Evolutionary conservation across 1,140 invertebrate genomes (phyloP).

Genomic region (Penaeus indicus): DNA sequence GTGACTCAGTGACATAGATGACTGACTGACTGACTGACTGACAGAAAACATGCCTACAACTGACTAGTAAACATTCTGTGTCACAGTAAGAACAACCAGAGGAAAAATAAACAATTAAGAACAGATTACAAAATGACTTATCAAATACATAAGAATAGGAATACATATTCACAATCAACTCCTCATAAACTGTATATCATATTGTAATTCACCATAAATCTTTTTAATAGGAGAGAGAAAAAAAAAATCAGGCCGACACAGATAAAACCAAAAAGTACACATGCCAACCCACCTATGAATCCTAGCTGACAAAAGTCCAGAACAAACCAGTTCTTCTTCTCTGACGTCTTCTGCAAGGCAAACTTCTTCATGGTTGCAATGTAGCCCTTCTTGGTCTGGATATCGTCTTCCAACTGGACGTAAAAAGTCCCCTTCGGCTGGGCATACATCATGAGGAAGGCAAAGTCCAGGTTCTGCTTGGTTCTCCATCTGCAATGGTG

Average conservation of each 20-base stretch:
- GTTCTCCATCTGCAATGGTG: conserved; percentile 82
- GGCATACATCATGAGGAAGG: conserved; percentile 96
- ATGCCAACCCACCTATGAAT: conserved; percentile 81
- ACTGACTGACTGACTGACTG: conserved; percentile 11
- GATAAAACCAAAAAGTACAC: conserved; percentile 39
- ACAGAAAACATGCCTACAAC: conserved; percentile 39
- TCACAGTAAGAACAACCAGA: conserved; percentile 43
- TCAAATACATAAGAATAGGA: conserved; percentile 29
- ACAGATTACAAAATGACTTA: conserved; percentile 16
- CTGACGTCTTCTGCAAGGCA: conserved; percentile 82
- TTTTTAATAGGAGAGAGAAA: background rate
- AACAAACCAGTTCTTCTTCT: conserved; percentile 89
- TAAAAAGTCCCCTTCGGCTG: conserved; percentile 77
- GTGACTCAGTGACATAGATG: too few species aligned
- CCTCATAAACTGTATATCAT: conserved; percentile 21
- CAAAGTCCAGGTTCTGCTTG: conserved; percentile 96
- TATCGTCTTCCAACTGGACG: conserved; percentile 93
- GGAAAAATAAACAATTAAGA: background rate
- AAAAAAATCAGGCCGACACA: background rate
- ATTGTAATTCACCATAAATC: too few species aligned
- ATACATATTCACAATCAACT: conserved; percentile 9
- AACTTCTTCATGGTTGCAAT: conserved; percentile 85
- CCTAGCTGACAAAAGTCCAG: conserved; percentile 95
- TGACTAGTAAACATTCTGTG: background rate
- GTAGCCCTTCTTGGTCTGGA: conserved; percentile 83